A percentile compares a stretch with the other conserved stretches of the same genome.
Conservation (phyloP, 2,797 vertebrate species). For the Darevskia mixta region DNA sequence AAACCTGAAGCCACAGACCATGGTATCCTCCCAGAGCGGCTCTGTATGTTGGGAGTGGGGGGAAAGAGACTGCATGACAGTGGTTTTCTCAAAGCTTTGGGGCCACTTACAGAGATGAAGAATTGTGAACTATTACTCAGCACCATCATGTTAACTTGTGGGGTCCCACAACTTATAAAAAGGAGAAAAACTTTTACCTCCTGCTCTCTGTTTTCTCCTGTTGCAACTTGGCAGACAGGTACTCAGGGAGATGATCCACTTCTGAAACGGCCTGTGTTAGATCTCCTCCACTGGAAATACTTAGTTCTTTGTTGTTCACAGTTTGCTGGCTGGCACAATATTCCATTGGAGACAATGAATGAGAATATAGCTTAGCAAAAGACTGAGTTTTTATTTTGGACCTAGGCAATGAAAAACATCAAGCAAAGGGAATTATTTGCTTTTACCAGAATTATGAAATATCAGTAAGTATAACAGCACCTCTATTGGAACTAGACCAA, state of each 20-base stretch:
- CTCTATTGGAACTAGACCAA: not conserved
- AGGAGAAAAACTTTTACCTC: slow-evolving; percentile 64
- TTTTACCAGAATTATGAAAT: not conserved
- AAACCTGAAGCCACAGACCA: too few species aligned
- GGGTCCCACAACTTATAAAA: too few species aligned
- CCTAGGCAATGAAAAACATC: slow-evolving; percentile 51
- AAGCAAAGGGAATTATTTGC: not conserved
- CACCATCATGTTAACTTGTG: too few species aligned
- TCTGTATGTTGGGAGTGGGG: too few species aligned
- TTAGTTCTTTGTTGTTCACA: not conserved
- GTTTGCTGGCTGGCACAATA: not conserved
- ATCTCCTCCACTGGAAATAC: slow-evolving; percentile 26
- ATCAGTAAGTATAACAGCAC: not conserved
- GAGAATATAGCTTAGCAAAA: slow-evolving; percentile 12
- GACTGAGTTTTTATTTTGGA: slow-evolving; percentile 56
- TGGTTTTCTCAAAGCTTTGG: not conserved
- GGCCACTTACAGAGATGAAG: too few species aligned
- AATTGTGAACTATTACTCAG: too few species aligned
- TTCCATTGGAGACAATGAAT: not conserved
- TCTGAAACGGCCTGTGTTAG: slow-evolving; percentile 69
- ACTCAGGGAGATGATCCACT: slow-evolving; percentile 79
- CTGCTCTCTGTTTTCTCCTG: slow-evolving; percentile 82
- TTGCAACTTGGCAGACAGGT: slow-evolving; percentile 81
- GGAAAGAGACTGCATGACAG: not conserved
- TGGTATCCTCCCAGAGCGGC: too few species aligned